These are phyloP conservation scores for Spea hammondii DNA, from an alignment of 2,797 vertebrate species.

Conservation along the genomic window DNA sequence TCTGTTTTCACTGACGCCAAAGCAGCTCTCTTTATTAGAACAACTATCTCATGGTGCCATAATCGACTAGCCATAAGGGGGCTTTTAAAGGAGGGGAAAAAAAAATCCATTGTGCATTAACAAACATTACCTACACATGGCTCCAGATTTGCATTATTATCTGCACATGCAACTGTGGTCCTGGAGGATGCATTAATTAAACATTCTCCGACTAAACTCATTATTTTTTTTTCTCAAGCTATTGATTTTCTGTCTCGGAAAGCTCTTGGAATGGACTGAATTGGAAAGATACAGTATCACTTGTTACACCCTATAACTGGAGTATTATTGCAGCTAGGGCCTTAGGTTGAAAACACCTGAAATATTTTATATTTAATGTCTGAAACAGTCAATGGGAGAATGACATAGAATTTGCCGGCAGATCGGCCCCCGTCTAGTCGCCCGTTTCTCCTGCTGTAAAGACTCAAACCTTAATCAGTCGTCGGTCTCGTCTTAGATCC, in stretches of 20 bases:
- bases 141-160: constrained; percentile 43
- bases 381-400: too few relatives aligned
- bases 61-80: constrained; percentile 38
- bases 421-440: too few relatives aligned
- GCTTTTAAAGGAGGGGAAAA: constrained; percentile 3
- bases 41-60: constrained; percentile 15
- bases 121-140: constrained; percentile 33
- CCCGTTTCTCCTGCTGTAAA: too few relatives aligned
- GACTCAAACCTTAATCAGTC: too few relatives aligned
- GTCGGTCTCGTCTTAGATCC: too few relatives aligned
- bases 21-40: constrained; percentile 9
- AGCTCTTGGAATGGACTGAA: background rate
- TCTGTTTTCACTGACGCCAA: constrained; percentile 10
- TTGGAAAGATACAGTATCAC: constrained; percentile 3
- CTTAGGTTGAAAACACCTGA: too few relatives aligned
- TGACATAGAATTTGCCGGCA: too few relatives aligned
- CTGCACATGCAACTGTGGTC: constrained; percentile 20
- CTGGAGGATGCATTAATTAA: constrained; percentile 35
- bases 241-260: constrained; percentile 40
- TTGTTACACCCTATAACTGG: background rate
- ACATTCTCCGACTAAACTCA: constrained; percentile 25
- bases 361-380: too few relatives aligned
- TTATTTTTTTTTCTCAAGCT: constrained; percentile 31
- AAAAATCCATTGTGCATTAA: constrained; percentile 22
- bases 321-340: background rate